These are phyloP conservation scores for Ashinkailepas kermadecensis DNA, from an alignment of 2,888 invertebrate genomes.

Conservation along the genomic window DNA sequence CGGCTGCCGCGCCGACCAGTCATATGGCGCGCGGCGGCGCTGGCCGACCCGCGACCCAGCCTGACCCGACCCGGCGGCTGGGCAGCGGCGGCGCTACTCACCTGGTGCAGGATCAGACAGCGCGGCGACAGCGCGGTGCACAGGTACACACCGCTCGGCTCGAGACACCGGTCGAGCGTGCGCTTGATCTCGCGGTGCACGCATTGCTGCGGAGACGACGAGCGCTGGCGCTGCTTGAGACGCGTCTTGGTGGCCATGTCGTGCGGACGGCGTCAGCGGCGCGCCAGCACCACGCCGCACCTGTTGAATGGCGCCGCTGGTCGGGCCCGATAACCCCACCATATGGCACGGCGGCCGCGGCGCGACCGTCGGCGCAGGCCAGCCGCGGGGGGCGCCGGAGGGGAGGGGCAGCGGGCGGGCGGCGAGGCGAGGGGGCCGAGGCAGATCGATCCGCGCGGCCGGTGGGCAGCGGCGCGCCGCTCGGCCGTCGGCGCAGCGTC, in stretches of 20 bases:
- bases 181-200: slow-evolving; percentile 22
- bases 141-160: slow-evolving; percentile 23
- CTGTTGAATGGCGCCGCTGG: slow-evolving; percentile 11
- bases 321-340: neutral
- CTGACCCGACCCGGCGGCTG: neutral
- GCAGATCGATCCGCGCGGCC: neutral
- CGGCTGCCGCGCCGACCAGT: neutral
- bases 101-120: slow-evolving; percentile 26
- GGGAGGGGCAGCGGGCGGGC: neutral
- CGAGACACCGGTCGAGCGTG: slow-evolving; percentile 25
- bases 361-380: neutral
- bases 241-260: slow-evolving; percentile 3
- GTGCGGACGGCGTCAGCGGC: neutral
- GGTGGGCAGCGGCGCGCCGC: too few species aligned
- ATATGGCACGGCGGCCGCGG: slow-evolving; percentile 7
- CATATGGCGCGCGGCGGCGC: neutral
- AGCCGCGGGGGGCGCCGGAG: too few species aligned
- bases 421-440: neutral
- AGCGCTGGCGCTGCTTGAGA: neutral
- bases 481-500: too few species aligned
- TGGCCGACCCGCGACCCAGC: neutral
- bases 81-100: neutral
- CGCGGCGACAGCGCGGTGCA: slow-evolving; percentile 25
- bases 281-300: neutral
- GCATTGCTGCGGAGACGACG: neutral